Evolutionary conservation across 1,140 invertebrate species (phyloP).

Genomic region (Venustaconcha ellipsiformis): DNA sequence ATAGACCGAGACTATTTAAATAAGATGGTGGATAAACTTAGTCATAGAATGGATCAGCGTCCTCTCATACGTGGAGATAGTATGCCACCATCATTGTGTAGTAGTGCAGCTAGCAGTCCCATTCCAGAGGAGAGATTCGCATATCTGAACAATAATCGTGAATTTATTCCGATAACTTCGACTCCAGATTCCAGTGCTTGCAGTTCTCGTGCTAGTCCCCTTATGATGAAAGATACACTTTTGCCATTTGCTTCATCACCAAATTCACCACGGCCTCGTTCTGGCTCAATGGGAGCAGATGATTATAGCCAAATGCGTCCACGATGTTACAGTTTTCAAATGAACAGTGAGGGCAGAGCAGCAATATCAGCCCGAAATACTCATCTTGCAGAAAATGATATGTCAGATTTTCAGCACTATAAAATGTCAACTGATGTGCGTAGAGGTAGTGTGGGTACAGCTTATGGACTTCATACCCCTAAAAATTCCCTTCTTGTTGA

Average conservation of each 20-base stretch:
- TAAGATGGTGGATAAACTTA: conserved; percentile 56
- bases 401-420: conserved; percentile 31
- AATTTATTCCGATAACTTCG: conserved; percentile 56
- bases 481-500: conserved; percentile 58
- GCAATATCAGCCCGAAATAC: conserved; percentile 25
- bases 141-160: conserved; percentile 45
- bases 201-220: conserved; percentile 50
- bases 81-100: conserved; percentile 57
- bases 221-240: conserved; percentile 43
- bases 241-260: conserved; percentile 55
- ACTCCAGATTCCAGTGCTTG: conserved; percentile 44
- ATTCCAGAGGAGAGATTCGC: conserved; percentile 56
- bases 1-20: conserved; percentile 61
- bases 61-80: conserved; percentile 50
- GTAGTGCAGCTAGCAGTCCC: conserved; percentile 56
- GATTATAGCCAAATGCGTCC: conserved; percentile 50
- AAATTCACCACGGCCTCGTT: conserved; percentile 50
- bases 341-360: conserved; percentile 58
- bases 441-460: conserved; percentile 57
- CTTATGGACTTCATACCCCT: conserved; percentile 51
- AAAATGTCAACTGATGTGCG: conserved; percentile 53
- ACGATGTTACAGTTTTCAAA: conserved; percentile 63
- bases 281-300: conserved; percentile 57
- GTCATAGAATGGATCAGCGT: conserved; percentile 54
- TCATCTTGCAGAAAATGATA: conserved; percentile 36